Conservation (phyloP, 2,797 vertebrate genomes). For the Buceros bicornis region DNA sequence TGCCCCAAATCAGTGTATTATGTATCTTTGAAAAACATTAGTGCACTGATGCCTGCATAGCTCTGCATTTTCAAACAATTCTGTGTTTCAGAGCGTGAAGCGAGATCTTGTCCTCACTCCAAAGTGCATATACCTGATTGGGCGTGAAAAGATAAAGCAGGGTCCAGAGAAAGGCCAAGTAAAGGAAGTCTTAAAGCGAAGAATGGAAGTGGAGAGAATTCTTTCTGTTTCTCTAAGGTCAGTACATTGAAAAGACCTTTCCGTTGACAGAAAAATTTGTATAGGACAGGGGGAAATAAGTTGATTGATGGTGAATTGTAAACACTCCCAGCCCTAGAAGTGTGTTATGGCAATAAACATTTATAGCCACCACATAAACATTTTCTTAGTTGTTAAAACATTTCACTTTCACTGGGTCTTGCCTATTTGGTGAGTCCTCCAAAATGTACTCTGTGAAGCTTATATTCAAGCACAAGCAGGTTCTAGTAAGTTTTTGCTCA, state of each 20-base stretch:
- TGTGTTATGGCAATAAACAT: neutral
- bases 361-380: neutral
- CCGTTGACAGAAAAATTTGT: neutral
- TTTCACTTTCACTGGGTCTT: neutral
- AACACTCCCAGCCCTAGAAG: neutral
- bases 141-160: conserved; percentile 95
- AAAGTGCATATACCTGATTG: conserved; percentile 93
- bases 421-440: neutral
- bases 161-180: conserved; percentile 95
- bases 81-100: conserved; percentile 88
- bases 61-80: neutral
- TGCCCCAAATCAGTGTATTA: neutral
- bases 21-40: neutral
- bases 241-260: neutral
- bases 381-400: neutral
- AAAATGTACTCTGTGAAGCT: neutral
- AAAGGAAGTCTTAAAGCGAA: conserved; percentile 93
- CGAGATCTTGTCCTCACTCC: conserved; percentile 95
- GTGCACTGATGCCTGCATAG: neutral
- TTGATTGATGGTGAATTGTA: neutral
- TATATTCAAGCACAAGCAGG: neutral
- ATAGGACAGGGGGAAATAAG: neutral
- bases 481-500: neutral
- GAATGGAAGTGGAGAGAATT: conserved; percentile 92
- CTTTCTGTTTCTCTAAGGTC: conserved; percentile 93